A percentile compares a stretch with the other conserved stretches of the same genome.
These are phyloP conservation scores for Adelges cooleyi DNA, from an alignment of 1,140 invertebrate species.

Conservation along the genomic window DNA sequence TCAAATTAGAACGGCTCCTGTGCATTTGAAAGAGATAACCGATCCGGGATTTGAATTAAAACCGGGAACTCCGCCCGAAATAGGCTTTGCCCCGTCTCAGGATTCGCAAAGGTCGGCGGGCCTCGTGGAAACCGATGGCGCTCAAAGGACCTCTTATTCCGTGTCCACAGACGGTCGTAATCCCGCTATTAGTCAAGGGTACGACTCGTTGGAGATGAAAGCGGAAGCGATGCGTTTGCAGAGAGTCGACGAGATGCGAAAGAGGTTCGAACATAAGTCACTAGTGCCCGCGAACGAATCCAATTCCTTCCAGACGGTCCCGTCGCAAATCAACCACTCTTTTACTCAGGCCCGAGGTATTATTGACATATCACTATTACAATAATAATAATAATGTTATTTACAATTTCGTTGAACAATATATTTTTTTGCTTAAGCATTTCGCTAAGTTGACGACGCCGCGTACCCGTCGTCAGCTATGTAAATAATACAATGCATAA, in stretches of 20 bases:
- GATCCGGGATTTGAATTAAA: background rate
- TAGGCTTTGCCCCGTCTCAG: background rate
- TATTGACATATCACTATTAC: no score
- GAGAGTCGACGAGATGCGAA: slow-evolving; percentile 37
- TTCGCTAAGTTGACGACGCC: background rate
- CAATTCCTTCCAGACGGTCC: background rate
- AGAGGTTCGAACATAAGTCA: slow-evolving; percentile 35
- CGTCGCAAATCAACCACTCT: background rate
- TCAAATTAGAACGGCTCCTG: background rate
- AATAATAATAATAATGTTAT: no score
- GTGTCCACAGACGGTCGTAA: background rate
- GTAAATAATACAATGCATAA: no score
- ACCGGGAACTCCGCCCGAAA: slow-evolving; percentile 4
- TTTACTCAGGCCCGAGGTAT: no score
- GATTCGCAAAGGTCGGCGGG: background rate
- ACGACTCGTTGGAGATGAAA: background rate
- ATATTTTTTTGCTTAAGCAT: slow-evolving; percentile 32
- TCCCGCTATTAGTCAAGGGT: background rate
- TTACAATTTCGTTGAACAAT: no score
- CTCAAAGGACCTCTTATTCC: background rate
- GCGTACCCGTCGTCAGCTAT: no score
- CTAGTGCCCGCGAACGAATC: slow-evolving; percentile 31
- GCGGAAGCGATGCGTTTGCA: slow-evolving; percentile 38
- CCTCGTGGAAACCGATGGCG: background rate
- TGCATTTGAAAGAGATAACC: background rate